Percentiles rank a stretch among this genome's conserved stretches.
These are phyloP conservation scores for Bovichtus variegatus DNA, from an alignment of 2,797 vertebrate species.

Conservation along the genomic window DNA sequence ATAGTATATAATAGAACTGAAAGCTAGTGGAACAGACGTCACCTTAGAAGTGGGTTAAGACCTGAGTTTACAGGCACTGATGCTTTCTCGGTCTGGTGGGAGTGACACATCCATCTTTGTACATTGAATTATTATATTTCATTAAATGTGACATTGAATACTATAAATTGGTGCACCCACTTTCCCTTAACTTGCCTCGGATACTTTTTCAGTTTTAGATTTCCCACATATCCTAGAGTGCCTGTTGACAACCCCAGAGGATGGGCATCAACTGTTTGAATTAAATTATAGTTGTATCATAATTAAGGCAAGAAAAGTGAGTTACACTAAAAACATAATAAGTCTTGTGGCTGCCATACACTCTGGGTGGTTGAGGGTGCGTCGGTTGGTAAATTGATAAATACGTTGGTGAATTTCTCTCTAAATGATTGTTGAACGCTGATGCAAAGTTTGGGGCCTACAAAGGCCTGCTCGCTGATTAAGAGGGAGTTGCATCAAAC, in stretches of 20 bases:
- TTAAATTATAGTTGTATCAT: neutral
- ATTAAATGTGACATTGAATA: neutral
- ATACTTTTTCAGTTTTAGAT: neutral
- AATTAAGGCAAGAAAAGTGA: neutral
- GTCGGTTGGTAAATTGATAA: neutral
- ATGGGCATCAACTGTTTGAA: neutral
- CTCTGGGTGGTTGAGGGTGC: neutral
- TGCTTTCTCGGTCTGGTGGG: neutral
- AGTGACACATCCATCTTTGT: neutral
- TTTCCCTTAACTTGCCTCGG: neutral
- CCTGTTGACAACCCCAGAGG: neutral
- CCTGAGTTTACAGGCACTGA: too few relatives aligned
- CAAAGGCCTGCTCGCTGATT: neutral
- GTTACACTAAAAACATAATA: neutral
- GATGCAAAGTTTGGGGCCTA: neutral
- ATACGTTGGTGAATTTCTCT: neutral
- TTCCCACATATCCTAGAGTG: too few relatives aligned
- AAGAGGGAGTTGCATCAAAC: neutral
- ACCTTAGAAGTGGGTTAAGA: too few relatives aligned
- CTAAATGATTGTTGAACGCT: neutral
- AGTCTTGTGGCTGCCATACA: neutral
- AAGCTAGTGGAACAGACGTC: neutral
- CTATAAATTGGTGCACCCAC: neutral
- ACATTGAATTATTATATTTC: neutral
- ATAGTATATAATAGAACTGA: neutral